phyloP scores from a whole-genome alignment of 2,113 vertebrate genomes.

The Antechinus flavipes region DNA sequence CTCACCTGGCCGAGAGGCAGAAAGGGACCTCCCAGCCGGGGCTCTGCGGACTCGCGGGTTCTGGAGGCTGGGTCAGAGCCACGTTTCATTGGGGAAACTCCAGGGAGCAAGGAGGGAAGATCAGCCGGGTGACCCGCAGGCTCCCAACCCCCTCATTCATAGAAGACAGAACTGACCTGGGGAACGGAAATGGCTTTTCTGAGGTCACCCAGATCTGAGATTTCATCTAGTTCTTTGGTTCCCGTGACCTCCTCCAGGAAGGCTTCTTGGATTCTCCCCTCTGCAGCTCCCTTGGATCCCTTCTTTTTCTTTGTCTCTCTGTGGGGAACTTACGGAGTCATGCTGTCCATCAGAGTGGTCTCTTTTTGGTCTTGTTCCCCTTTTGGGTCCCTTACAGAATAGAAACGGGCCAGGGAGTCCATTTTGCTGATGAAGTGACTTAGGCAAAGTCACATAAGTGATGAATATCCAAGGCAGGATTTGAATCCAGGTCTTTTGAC shows the following conservation, averaged over 20 bases:
- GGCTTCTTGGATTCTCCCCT: not conserved
- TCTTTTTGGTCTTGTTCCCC: not conserved
- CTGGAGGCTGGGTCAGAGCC: not conserved
- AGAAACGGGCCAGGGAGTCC: not conserved
- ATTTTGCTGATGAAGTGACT: not conserved
- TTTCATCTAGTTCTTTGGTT: not conserved
- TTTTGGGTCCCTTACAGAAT: not conserved
- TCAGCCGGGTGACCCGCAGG: not conserved
- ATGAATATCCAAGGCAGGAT: not conserved
- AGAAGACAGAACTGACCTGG: not conserved
- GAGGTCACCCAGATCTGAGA: not conserved
- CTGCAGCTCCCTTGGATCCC: not conserved
- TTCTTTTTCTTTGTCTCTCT: not conserved
- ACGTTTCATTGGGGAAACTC: not conserved
- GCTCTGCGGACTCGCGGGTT: no score
- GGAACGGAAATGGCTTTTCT: not conserved
- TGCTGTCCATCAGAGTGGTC: not conserved
- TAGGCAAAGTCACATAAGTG: not conserved
- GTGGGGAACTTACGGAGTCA: not conserved
- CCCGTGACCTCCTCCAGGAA: not conserved
- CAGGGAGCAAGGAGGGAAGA: no score
- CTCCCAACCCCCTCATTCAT: not conserved
- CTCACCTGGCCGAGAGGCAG: not conserved
- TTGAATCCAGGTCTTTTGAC: not conserved
- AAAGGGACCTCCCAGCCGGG: not conserved